Base-by-base conservation (phyloP, 2,888 invertebrate genomes). In the Leucozona laternaria region DNA sequence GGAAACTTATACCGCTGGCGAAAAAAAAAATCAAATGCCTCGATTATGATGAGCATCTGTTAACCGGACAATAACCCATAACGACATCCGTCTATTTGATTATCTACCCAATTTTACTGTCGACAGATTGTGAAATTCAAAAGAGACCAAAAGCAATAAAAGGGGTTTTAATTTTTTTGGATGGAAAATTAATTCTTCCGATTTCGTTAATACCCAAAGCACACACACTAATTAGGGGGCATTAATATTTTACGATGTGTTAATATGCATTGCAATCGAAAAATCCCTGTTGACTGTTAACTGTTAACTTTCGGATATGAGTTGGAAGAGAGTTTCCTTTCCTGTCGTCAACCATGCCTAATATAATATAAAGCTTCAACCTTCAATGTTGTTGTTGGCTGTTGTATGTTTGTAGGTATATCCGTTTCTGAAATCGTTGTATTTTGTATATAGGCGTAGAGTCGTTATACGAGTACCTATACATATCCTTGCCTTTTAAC, bases 191-290 rank as follows among this genome's bases (percentile, higher is more conserved):
- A 81, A 86, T 78, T 78, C 57, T 57, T 25, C 70, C 66, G 73
- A 78, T 45, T 77, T 70, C 28, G 58, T 86, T 86, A 79, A 86
- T 79, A 70, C 71, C 64, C 75, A 86, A 82, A 75, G 82, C 78
- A 86, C 37, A 86, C 68, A 68, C 82, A 86, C 86, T 86, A 86
- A 86, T 86, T 86, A 86, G 75, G 79, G 17, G 71, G 78, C 71
- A 82, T 86, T 86, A 82, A 86, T 86, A 86, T 82, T 86, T 86
- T 82, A 86, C 86, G 82, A 86, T 86, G 86, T 86, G 86, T 81
- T 86, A 82, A 86, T 82, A 86, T 81, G 86, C 82, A 75, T 20
- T 75, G 64, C 81, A 66, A 70, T 82, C 78, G 75, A 79, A 86
- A 86, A 86, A 86, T 81, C 85, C 85, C 78, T 40, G 82, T 45